Conservation (phyloP, 2,797 vertebrate genomes). For the Iguana delicatissima region DNA sequence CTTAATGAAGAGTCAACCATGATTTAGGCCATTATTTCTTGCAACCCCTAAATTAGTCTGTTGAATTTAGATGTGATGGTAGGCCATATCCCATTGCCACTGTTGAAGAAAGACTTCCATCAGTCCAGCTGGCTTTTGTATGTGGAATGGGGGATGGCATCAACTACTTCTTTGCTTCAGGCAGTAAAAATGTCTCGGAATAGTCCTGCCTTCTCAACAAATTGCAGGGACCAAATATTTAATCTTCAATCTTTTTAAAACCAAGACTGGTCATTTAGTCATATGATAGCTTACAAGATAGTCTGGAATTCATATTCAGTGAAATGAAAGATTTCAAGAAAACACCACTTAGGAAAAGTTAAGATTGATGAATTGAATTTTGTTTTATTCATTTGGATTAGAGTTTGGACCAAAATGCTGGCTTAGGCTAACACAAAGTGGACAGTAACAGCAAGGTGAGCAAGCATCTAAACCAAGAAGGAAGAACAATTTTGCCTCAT, state of each 20-base stretch:
- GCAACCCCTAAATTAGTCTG: too few species aligned
- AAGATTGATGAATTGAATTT: background rate
- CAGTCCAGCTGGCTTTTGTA: background rate
- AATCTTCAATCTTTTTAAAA: background rate
- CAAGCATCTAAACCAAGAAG: background rate
- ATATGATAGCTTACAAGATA: too few species aligned
- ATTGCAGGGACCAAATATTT: background rate
- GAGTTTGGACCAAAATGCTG: background rate
- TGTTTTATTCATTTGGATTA: background rate
- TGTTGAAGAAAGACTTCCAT: background rate
- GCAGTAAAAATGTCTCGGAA: background rate
- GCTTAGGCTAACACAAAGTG: background rate
- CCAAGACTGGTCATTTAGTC: background rate
- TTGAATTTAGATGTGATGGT: too few species aligned
- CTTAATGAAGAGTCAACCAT: too few species aligned
- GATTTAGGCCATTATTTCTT: too few species aligned
- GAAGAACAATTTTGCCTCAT: background rate
- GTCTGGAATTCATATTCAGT: too few species aligned
- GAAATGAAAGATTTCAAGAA: too few species aligned
- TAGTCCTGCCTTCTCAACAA: background rate
- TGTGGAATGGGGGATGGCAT: background rate
- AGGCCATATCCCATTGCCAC: too few species aligned
- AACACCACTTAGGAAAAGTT: background rate
- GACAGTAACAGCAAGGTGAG: background rate
- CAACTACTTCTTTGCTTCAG: background rate